Evolutionary conservation across 2,113 vertebrate genomes (phyloP), one percentile per base, ranked within the genome.

Genomic region (Nycticryphes semicollaris): DNA sequence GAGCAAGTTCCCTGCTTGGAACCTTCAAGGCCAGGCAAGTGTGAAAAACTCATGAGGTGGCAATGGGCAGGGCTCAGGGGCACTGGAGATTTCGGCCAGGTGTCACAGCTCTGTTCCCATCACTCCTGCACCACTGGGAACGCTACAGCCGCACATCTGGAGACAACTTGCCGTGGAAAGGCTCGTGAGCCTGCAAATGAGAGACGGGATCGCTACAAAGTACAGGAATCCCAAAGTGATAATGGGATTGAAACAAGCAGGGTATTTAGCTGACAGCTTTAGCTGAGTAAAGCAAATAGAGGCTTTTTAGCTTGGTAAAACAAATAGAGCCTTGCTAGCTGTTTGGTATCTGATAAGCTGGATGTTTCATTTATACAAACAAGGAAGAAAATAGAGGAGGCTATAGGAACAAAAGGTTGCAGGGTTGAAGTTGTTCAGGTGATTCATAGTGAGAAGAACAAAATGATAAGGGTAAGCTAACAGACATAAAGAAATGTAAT

Each of bases 121-220:
- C 6, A 2, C 24, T 75, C 37, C 11, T 8, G 14, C 37, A 48
- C 60, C 85, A 28, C 68, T 87, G 53, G 70, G 31, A 63, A 62
- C 3, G 3, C 45, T 62, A 7, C 4, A 3, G 27, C 23, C 7
- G 11, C 96, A 97, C 97, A 98, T 98, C 98, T 98, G 97, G 83
- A 73, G 84, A 91, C 69, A 92, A 73, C 96, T 90, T 82, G 95
- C 93, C 92, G 91, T 97, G 96, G 93, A 91, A 97, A 92, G 93
- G 75, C 83, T 97, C 30, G 2, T 50, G 78, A 69, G 66, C n/a
- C 59, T 90, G 70, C 76, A 93, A 53, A 82, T 7, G 30, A 33
- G 37, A 92, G 45, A n/a, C 9, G 1, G 50, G 35, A 28, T 37
- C 25, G 72, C 39, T 81, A 48, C 25, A 80, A 63, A 87, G 35